Percentiles rank a stretch among this genome's conserved stretches.
These are phyloP conservation scores for Ficedula albicollis DNA, from an alignment of 2,797 vertebrate genomes.

Conservation along the genomic window DNA sequence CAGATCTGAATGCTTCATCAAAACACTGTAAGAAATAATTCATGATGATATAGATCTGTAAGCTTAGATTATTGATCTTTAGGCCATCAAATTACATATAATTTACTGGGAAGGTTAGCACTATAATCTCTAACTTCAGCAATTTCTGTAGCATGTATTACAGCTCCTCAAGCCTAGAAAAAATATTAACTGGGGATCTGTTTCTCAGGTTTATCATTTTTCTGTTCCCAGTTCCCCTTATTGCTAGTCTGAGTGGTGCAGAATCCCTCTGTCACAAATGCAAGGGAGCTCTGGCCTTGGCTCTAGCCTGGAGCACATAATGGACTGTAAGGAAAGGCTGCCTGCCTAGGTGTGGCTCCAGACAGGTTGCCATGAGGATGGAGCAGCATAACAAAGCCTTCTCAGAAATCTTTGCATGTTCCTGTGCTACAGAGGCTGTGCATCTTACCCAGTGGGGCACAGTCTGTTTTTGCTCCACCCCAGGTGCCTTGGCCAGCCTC, in stretches of 20 bases:
- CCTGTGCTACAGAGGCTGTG: background rate
- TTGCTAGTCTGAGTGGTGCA: background rate
- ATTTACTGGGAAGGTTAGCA: background rate
- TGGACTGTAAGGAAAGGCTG: background rate
- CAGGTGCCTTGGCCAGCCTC: background rate
- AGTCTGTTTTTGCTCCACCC: background rate
- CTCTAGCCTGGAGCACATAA: background rate
- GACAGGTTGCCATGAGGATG: background rate
- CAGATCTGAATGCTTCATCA: background rate
- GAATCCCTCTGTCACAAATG: background rate
- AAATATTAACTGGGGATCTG: background rate
- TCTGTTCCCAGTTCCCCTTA: background rate
- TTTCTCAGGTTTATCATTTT: background rate
- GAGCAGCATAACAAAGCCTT: background rate
- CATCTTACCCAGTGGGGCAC: background rate
- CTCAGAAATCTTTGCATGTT: background rate
- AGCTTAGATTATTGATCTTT: background rate
- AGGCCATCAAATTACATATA: background rate
- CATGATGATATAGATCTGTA: background rate
- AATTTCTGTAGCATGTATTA: background rate
- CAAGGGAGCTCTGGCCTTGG: background rate
- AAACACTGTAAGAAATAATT: background rate
- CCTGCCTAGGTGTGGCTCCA: background rate
- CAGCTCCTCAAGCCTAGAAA: background rate
- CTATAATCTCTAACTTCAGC: background rate